Conservation (phyloP, 2,797 vertebrate genomes). For the Anisognathus igniventris region DNA sequence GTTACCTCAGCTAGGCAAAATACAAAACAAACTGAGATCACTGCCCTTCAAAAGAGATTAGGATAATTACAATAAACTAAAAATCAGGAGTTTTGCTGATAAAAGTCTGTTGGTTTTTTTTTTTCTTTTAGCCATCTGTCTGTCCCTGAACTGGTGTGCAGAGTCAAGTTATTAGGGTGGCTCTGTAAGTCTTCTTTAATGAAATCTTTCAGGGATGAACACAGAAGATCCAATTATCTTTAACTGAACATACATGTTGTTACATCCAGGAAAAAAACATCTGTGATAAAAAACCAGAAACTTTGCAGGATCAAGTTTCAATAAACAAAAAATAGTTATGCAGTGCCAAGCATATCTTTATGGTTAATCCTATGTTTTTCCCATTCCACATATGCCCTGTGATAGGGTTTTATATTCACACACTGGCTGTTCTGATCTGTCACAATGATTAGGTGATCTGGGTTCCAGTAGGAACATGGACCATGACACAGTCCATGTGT, state of each 20-base stretch:
- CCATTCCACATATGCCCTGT: rapidly evolving
- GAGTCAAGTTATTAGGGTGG: background rate
- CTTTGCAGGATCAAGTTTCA: background rate
- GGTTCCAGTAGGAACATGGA: background rate
- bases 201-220: background rate
- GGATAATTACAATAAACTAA: background rate
- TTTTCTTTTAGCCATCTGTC: background rate
- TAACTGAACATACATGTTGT: background rate
- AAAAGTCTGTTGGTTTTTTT: background rate
- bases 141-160: background rate
- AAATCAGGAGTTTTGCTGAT: background rate
- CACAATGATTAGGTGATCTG: background rate
- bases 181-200: background rate
- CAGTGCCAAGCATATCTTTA: background rate
- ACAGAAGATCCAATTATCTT: background rate
- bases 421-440: background rate
- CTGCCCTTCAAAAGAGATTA: background rate
- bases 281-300: background rate
- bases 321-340: background rate
- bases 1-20: background rate
- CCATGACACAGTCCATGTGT: no score
- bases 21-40: background rate
- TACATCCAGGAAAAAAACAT: background rate
- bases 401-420: background rate
- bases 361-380: rapidly evolving